These are phyloP conservation scores for Malaclemys terrapin DNA, from an alignment of 2,113 vertebrate genomes.

Conservation along the genomic window DNA sequence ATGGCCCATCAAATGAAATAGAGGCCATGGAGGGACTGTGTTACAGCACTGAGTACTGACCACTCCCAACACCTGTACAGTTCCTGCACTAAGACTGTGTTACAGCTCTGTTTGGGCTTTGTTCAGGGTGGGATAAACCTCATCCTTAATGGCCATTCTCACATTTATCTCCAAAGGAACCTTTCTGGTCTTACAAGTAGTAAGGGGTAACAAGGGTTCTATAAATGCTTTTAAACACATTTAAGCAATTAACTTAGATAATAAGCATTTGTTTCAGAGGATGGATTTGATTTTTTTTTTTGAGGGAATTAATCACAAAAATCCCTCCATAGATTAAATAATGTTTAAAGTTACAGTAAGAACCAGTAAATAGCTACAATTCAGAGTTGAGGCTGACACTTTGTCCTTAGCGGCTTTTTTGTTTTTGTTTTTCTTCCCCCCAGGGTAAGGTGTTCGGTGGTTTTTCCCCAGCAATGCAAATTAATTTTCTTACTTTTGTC, in stretches of 20 bases:
- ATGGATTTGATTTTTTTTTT: not conserved
- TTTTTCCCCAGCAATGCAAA: not conserved
- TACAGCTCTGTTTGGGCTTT: not conserved
- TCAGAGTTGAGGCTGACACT: not conserved
- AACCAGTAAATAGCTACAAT: not conserved
- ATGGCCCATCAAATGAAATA: not conserved
- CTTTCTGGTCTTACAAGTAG: not conserved
- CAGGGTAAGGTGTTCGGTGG: not conserved
- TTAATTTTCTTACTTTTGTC: not conserved
- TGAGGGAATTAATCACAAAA: not conserved
- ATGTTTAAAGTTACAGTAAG: not conserved
- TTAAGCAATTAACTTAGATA: not conserved
- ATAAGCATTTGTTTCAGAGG: not conserved
- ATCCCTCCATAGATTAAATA: not conserved
- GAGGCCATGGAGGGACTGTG: too few relatives aligned
- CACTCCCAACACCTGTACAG: not conserved
- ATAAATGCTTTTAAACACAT: not conserved
- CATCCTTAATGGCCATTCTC: not conserved
- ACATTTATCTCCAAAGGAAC: not conserved
- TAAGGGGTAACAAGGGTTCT: not conserved
- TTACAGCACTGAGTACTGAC: too few relatives aligned
- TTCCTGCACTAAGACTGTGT: not conserved
- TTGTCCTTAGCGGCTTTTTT: not conserved
- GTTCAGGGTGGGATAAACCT: not conserved
- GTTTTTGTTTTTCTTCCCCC: not conserved